These are phyloP conservation scores for Daphoenositta chrysoptera DNA, from an alignment of 2,113 vertebrate species.

Conservation along the genomic window DNA sequence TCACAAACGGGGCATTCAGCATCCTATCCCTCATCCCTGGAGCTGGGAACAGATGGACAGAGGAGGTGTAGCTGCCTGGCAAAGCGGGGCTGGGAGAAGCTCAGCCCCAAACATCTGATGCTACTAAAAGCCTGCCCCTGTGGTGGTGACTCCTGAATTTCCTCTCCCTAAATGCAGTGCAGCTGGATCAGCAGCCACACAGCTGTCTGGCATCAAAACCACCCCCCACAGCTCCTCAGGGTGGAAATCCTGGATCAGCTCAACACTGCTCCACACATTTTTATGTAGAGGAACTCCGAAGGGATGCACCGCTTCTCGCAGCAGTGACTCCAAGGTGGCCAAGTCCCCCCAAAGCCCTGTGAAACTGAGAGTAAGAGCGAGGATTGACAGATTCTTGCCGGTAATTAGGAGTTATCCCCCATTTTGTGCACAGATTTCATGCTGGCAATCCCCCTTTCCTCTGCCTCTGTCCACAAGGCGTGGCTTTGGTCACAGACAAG, in stretches of 20 bases:
- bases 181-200: conserved; percentile 46
- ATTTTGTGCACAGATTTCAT: not conserved
- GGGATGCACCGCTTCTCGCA: not conserved
- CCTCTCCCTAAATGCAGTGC: conserved; percentile 14
- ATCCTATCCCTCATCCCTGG: not conserved
- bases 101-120: not conserved
- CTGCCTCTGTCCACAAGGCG: not conserved
- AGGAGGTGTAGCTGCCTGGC: not conserved
- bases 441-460: not conserved
- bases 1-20: not conserved
- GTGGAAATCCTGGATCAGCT: conserved; percentile 39
- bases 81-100: not conserved
- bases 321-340: not conserved
- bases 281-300: not conserved
- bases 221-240: conserved; percentile 1
- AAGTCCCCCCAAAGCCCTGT: not conserved
- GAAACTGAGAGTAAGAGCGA: not conserved
- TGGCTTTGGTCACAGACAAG: not conserved
- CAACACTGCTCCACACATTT: not conserved
- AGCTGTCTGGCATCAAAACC: conserved; percentile 48
- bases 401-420: not conserved
- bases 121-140: not conserved
- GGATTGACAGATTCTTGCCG: not conserved
- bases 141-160: conserved; percentile 18
- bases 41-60: not conserved